Conservation (phyloP, 2,888 invertebrate genomes). For the Synanthedon formicaeformis region DNA sequence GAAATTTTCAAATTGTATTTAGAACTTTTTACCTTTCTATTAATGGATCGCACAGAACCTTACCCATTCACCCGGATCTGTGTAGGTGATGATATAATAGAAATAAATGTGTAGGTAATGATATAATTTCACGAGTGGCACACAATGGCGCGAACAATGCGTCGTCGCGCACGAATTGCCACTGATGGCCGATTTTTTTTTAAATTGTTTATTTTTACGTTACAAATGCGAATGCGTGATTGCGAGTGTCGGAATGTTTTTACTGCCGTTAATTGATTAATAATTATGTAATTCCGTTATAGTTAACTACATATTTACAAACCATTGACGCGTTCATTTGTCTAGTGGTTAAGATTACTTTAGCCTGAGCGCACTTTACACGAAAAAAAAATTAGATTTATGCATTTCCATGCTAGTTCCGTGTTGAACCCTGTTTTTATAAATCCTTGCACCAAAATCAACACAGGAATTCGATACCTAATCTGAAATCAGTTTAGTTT, state of each 20-base stretch:
- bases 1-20: too few species aligned
- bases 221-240: background rate
- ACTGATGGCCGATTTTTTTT: conserved; percentile 5
- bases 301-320: too few species aligned
- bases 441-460: too few species aligned
- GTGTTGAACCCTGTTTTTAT: too few species aligned
- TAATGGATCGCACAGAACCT: background rate
- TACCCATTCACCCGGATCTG: conserved; percentile 1
- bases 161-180: conserved; percentile 31
- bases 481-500: background rate
- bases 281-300: background rate
- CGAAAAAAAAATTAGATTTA: too few species aligned
- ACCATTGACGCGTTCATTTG: too few species aligned
- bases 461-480: too few species aligned
- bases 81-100: background rate
- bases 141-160: conserved; percentile 1
- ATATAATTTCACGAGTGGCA: background rate
- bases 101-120: background rate
- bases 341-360: too few species aligned
- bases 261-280: background rate
- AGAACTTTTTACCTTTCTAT: too few species aligned
- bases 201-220: background rate
- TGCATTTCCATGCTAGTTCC: too few species aligned
- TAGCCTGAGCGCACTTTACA: too few species aligned
- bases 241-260: background rate